phyloP scores from a whole-genome alignment of 2,888 invertebrate genomes.

The Bimastos eiseni region DNA sequence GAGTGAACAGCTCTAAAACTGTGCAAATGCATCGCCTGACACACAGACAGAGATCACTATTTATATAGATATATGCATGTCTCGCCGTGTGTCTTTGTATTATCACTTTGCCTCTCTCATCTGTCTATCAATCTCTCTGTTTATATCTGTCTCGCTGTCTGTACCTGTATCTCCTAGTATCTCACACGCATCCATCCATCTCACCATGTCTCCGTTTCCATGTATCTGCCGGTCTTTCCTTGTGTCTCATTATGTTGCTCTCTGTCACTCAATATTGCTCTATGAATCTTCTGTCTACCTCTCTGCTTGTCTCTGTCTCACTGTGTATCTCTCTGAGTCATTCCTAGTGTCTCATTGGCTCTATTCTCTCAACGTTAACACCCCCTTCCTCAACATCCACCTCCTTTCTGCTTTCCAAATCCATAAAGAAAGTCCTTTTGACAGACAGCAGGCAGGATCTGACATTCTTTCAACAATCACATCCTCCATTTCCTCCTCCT shows the following conservation, averaged over 20 bases:
- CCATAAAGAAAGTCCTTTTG: neutral
- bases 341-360: neutral
- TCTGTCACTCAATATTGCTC: no score
- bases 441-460: neutral
- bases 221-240: neutral
- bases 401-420: neutral
- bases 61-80: conserved; percentile 44
- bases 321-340: neutral
- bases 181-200: conserved; percentile 31
- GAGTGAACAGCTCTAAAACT: no score
- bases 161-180: conserved; percentile 36
- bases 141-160: no score
- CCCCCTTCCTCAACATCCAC: neutral
- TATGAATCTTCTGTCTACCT: no score
- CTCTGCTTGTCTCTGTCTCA: neutral
- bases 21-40: no score
- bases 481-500: neutral
- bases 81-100: neutral
- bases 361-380: neutral
- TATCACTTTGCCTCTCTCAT: neutral
- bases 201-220: conserved; percentile 44
- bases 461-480: neutral
- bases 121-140: neutral
- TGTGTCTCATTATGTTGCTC: neutral
- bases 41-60: no score